Conservation (phyloP, 2,888 invertebrate species). For the Perizoma flavofasciatum region DNA sequence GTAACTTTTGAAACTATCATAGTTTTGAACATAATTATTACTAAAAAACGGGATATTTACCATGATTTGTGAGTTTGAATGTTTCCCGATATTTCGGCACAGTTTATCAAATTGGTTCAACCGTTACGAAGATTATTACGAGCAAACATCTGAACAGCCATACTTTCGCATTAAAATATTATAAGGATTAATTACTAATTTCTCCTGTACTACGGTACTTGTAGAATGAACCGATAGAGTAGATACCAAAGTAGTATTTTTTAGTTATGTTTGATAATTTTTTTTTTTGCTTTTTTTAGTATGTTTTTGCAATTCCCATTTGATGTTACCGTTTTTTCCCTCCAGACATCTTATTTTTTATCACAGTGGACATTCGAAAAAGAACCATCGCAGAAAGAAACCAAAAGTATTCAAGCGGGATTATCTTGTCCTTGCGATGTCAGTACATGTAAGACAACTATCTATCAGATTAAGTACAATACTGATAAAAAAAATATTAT, state of each 20-base stretch:
- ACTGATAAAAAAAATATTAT: too few relatives aligned
- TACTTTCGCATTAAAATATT: too few relatives aligned
- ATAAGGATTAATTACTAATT: too few relatives aligned
- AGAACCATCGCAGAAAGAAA: conserved; percentile 40
- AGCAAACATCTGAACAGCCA: too few relatives aligned
- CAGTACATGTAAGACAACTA: conserved; percentile 42
- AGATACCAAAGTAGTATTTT: background rate
- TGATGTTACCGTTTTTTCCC: conserved; percentile 15
- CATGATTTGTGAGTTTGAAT: too few relatives aligned
- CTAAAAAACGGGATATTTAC: too few relatives aligned
- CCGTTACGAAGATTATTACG: too few relatives aligned
- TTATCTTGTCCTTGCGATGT: conserved; percentile 36
- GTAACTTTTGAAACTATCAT: too few relatives aligned
- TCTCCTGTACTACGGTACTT: too few relatives aligned
- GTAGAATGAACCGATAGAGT: background rate
- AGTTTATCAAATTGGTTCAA: too few relatives aligned
- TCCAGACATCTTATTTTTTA: conserved; percentile 22
- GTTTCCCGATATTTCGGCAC: too few relatives aligned
- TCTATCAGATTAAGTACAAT: conserved; percentile 6
- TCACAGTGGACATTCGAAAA: conserved; percentile 48
- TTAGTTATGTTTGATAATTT: background rate
- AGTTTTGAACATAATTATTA: too few relatives aligned
- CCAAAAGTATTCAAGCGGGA: conserved; percentile 49
- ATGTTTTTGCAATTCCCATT: conserved; percentile 9
- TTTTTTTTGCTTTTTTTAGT: background rate